These are phyloP conservation scores for Hyperopisus bebe DNA, from an alignment of 2,113 vertebrate genomes.

Conservation along the genomic window DNA sequence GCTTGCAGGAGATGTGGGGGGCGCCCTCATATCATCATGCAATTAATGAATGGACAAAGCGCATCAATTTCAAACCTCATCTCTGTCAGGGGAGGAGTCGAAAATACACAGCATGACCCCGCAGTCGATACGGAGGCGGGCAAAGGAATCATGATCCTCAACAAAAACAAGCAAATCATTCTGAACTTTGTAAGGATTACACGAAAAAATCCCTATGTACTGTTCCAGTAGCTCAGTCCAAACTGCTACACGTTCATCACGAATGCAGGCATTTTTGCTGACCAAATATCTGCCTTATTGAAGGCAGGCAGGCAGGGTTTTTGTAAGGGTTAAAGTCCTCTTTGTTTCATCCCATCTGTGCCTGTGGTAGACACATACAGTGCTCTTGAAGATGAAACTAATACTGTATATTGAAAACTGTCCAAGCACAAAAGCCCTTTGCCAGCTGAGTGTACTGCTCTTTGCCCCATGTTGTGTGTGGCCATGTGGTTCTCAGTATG, in stretches of 20 bases:
- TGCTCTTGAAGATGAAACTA: slow-evolving; percentile 37
- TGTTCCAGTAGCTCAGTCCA: background rate
- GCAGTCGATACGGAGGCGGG: background rate
- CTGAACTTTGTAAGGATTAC: background rate
- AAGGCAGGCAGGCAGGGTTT: background rate
- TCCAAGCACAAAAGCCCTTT: slow-evolving; percentile 34
- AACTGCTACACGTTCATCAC: background rate
- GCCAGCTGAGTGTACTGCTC: slow-evolving; percentile 55
- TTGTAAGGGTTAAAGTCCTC: slow-evolving; percentile 19
- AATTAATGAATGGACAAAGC: slow-evolving; percentile 40
- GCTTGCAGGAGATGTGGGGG: slow-evolving; percentile 59
- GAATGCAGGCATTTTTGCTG: background rate
- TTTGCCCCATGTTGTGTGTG: slow-evolving; percentile 66
- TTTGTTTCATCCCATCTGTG: slow-evolving; percentile 34
- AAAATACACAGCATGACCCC: slow-evolving; percentile 25
- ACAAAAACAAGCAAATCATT: slow-evolving; percentile 5
- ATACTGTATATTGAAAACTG: slow-evolving; percentile 39
- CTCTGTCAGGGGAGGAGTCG: slow-evolving; percentile 14
- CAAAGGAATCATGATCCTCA: background rate
- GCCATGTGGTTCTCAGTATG: slow-evolving; percentile 75
- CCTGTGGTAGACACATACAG: slow-evolving; percentile 24
- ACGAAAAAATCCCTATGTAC: background rate
- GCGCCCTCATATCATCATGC: slow-evolving; percentile 62
- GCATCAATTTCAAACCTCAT: slow-evolving; percentile 29
- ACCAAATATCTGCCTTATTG: slow-evolving; percentile 8